Conservation (phyloP, 2,797 vertebrate species). For the Telmatherina bonti region DNA sequence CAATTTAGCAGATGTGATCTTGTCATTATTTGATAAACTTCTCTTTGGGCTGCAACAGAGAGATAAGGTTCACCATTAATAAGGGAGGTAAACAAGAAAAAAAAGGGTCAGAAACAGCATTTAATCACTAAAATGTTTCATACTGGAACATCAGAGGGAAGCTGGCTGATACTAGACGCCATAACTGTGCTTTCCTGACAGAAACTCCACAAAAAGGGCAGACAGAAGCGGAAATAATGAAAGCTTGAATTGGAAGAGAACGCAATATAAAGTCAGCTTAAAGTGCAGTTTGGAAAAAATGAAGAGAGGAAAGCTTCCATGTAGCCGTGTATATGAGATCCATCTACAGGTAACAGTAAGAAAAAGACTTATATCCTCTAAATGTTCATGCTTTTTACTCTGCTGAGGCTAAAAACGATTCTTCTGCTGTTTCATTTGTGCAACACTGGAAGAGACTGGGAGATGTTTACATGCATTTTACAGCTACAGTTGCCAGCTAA, state of each 20-base stretch:
- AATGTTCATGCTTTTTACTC: background rate
- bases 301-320: background rate
- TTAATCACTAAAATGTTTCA: constrained; percentile 29
- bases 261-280: background rate
- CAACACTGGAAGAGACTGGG: too few species aligned
- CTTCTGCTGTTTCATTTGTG: background rate
- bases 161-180: constrained; percentile 27
- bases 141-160: constrained; percentile 32
- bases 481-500: too few species aligned
- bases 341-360: background rate
- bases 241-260: constrained; percentile 20
- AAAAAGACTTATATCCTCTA: background rate
- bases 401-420: background rate
- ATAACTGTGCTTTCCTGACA: constrained; percentile 16
- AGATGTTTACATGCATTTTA: too few species aligned
- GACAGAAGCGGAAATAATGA: constrained; percentile 9
- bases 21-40: constrained; percentile 35
- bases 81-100: constrained; percentile 31
- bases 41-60: constrained; percentile 29
- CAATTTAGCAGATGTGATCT: constrained; percentile 14
- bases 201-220: constrained; percentile 39
- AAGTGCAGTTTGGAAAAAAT: background rate
- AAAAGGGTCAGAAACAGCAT: constrained; percentile 34
- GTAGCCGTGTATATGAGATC: background rate
- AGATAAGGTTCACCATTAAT: constrained; percentile 37